Conservation (phyloP, 2,888 invertebrate genomes). For the Microctonus brassicae region DNA sequence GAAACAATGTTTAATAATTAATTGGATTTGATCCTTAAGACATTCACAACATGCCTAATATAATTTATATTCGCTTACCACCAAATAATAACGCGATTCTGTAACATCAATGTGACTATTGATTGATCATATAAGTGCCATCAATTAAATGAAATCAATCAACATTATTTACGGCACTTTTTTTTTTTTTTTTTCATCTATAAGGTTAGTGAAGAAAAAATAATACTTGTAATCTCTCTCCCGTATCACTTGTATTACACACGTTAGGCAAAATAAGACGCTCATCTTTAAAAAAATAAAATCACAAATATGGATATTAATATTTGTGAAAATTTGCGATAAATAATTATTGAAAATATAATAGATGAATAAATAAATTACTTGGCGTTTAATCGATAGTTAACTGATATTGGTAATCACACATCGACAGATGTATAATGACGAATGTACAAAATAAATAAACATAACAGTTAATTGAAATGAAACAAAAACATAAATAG, state of each 20-base stretch:
- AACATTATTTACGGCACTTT: neutral
- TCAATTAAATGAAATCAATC: neutral
- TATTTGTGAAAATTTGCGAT: neutral
- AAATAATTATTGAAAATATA: neutral
- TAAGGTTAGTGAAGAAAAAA: neutral
- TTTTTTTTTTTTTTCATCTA: neutral
- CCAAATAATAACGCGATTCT: neutral
- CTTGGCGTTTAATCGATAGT: neutral
- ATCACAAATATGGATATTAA: neutral
- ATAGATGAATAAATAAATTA: neutral
- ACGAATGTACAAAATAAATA: constrained; percentile 42
- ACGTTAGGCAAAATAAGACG: neutral
- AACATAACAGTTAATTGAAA: neutral
- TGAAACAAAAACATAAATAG: neutral
- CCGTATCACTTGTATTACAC: neutral
- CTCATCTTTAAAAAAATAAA: neutral
- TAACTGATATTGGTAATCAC: constrained; percentile 35
- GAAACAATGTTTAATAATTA: neutral
- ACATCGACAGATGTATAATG: constrained; percentile 43
- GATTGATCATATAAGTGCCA: neutral
- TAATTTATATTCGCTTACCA: neutral
- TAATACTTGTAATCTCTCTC: neutral
- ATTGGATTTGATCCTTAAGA: neutral
- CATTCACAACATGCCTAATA: neutral
- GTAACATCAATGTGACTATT: neutral